These are phyloP conservation scores for Cercopithecus mona DNA, from an alignment of 2,113 vertebrate species.

Conservation along the genomic window DNA sequence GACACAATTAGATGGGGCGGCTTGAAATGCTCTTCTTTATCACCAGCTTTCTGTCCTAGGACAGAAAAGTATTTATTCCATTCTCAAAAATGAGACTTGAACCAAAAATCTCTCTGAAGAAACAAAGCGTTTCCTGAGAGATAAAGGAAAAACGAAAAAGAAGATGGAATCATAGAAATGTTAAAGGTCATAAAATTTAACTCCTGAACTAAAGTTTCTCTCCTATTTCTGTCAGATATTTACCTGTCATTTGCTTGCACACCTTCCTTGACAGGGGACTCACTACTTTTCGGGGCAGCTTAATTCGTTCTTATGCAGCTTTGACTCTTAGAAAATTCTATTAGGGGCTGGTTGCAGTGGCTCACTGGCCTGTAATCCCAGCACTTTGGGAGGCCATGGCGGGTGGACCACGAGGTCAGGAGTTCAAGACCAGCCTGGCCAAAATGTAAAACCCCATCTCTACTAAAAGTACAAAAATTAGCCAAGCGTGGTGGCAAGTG, in stretches of 20 bases:
- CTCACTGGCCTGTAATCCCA: background rate
- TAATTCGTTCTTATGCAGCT: background rate
- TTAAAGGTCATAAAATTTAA: background rate
- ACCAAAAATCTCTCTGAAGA: background rate
- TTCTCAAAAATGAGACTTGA: background rate
- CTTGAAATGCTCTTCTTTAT: background rate
- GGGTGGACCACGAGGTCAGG: background rate
- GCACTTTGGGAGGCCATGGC: background rate
- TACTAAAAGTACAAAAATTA: background rate
- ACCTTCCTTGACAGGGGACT: background rate
- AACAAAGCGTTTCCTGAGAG: background rate
- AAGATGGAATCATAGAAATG: background rate
- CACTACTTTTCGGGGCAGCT: background rate
- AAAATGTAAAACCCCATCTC: background rate
- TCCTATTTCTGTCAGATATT: background rate
- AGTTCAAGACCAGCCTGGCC: background rate
- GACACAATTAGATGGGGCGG: background rate
- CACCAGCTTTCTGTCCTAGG: background rate
- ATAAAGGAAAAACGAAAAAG: background rate
- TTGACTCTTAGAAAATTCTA: background rate
- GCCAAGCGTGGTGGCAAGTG: background rate
- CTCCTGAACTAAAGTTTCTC: background rate
- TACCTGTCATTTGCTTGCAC: background rate
- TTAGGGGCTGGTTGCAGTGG: background rate
- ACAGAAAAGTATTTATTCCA: background rate